phyloP scores from a whole-genome alignment of 2,888 invertebrate species.

The Drosophila multiciliata region DNA sequence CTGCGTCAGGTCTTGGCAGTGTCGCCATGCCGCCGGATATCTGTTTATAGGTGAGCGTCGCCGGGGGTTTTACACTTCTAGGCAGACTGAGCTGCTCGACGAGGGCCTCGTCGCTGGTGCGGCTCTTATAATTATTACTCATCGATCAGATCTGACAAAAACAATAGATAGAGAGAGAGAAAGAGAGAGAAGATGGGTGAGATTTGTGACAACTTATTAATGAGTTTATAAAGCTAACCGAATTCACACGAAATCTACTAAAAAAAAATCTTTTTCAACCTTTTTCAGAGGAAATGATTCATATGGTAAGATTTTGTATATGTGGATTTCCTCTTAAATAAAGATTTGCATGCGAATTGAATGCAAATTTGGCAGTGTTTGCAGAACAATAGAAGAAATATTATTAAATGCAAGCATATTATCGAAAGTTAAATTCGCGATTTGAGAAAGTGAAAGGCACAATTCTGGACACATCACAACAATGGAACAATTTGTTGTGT shows the following conservation, averaged over 20 bases:
- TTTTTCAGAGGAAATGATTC: slow-evolving; percentile 74
- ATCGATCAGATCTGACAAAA: slow-evolving; percentile 67
- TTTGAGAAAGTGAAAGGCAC: slow-evolving; percentile 69
- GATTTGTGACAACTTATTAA: slow-evolving; percentile 46
- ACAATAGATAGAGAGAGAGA: slow-evolving; percentile 6
- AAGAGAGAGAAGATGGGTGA: slow-evolving; percentile 14
- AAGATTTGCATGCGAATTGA: slow-evolving; percentile 69
- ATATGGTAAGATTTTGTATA: slow-evolving; percentile 45
- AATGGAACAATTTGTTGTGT: slow-evolving; percentile 38
- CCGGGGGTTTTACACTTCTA: slow-evolving; percentile 40
- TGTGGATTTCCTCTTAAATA: slow-evolving; percentile 22
- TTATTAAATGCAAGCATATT: slow-evolving; percentile 15
- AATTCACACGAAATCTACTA: slow-evolving; percentile 64
- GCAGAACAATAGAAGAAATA: slow-evolving; percentile 55
- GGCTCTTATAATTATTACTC: slow-evolving; percentile 70
- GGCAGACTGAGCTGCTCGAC: slow-evolving; percentile 78
- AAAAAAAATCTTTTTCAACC: slow-evolving; percentile 47
- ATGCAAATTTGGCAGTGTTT: slow-evolving; percentile 16
- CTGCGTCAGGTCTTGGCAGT: slow-evolving; percentile 60
- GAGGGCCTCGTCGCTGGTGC: slow-evolving; percentile 76
- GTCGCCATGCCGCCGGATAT: slow-evolving; percentile 73
- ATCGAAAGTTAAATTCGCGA: slow-evolving; percentile 52
- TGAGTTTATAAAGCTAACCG: slow-evolving; percentile 54
- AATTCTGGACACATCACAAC: slow-evolving; percentile 43
- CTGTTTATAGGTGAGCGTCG: slow-evolving; percentile 64